Evolutionary conservation across 2,888 invertebrate genomes (phyloP), one percentile per base, ranked within the genome.

Genomic region (Poecilus cupreus): DNA sequence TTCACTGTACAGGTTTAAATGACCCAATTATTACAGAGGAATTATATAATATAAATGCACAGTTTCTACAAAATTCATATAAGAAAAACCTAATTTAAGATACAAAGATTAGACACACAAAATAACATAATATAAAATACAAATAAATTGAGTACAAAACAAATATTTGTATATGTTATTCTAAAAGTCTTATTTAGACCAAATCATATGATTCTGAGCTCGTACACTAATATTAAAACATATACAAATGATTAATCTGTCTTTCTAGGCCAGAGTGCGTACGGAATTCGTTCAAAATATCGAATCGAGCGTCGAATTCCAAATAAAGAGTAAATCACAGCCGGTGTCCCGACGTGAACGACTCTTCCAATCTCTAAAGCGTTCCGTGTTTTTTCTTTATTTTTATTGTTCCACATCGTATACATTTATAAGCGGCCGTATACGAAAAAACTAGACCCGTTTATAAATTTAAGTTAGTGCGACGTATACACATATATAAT

Each of bases 391-490:
- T 68, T 72, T 72, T 72, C 37, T 72, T 46, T 46, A 72, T 72
- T 72, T 72, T 72, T 72, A 72, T 72, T 72, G 72, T 49, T 72
- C 72, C 49, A 72, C 72, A 72, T 72, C 72, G 37, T 49, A 72
- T 72, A 72, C 46, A 49, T 72, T 43, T 72, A 46, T 68, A 68
- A 68, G 64, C 64, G 64, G 18, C 49, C 46, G 20, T 72, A 72
- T 72, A 72, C 6, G 72, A 72, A 79, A 78, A 79, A 79, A 79
- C 68, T 68, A 70, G 51, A 46, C 51, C 70, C 46, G 68, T 70
- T 79, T 79, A 79, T 79, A 68, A 79, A 79, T 79, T 49, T 68
- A 79, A 79, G 79, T 79, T 79, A 79, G 78, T 79, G 39, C 64
- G 78, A 68, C 78, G 78, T 68, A 64, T 64, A 78, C 78, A 68